A percentile compares a stretch with the other conserved stretches of the same genome.
Evolutionary conservation across 2,888 invertebrate genomes (phyloP).

Genomic region (Athetis lepigone): DNA sequence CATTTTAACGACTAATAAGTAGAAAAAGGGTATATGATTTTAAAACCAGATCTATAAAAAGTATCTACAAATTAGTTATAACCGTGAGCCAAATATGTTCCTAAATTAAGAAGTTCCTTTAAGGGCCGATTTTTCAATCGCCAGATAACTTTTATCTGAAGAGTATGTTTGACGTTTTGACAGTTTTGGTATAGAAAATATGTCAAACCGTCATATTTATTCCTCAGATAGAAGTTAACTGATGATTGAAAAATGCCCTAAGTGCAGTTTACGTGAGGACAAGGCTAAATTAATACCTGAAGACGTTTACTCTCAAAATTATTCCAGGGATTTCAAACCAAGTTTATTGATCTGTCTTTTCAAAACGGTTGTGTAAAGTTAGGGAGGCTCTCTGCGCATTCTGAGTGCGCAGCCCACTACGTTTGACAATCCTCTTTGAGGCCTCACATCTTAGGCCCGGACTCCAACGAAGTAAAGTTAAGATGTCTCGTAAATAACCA

Average conservation of each 20-base stretch:
- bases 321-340: slow-evolving; percentile 19
- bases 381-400: slow-evolving; percentile 27
- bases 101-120: not conserved
- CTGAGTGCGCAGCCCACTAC: slow-evolving; percentile 32
- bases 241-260: too few species aligned
- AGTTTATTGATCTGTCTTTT: slow-evolving; percentile 35
- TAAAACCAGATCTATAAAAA: not conserved
- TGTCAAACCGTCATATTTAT: too few species aligned
- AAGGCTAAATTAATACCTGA: too few species aligned
- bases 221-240: too few species aligned
- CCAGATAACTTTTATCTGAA: too few species aligned
- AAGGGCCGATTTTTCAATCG: too few species aligned
- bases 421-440: slow-evolving; percentile 29
- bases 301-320: too few species aligned
- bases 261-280: too few species aligned
- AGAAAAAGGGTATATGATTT: not conserved
- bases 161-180: too few species aligned
- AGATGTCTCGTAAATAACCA: too few species aligned
- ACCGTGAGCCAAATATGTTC: not conserved
- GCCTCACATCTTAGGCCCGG: not conserved
- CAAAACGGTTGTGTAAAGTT: slow-evolving; percentile 20
- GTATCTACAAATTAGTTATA: not conserved
- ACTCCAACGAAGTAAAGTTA: too few species aligned
- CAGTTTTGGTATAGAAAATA: too few species aligned
- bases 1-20: slow-evolving; percentile 1